Conservation (phyloP, 2,888 invertebrate genomes). For the Hipparchia sbordonii region DNA sequence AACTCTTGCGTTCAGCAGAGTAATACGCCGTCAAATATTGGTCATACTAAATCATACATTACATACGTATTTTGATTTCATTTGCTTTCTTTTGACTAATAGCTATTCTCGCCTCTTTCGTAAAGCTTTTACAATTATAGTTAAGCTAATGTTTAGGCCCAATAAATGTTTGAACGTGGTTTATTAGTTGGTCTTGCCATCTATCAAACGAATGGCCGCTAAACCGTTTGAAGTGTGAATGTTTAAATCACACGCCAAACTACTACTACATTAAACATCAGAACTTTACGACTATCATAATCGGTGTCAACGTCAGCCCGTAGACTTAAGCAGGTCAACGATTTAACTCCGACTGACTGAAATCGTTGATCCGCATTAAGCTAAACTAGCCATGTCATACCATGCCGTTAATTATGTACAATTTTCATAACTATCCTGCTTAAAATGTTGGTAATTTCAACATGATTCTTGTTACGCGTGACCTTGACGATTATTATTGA, state of each 20-base stretch:
- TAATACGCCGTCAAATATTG: too few relatives aligned
- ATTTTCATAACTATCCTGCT: too few relatives aligned
- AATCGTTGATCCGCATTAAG: neutral
- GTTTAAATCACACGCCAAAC: slow-evolving; percentile 21
- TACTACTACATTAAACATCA: slow-evolving; percentile 20
- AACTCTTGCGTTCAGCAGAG: too few relatives aligned
- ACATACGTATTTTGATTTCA: too few relatives aligned
- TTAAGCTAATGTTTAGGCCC: slow-evolving; percentile 16
- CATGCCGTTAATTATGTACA: too few relatives aligned
- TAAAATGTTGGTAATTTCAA: too few relatives aligned
- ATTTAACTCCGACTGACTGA: neutral
- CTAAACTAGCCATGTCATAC: neutral
- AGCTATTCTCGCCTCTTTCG: neutral
- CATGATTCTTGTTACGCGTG: too few relatives aligned
- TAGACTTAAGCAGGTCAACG: slow-evolving; percentile 39
- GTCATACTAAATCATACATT: too few relatives aligned
- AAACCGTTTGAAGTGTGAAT: slow-evolving; percentile 32
- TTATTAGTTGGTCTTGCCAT: slow-evolving; percentile 12
- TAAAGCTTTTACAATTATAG: slow-evolving; percentile 1
- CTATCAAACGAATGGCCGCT: slow-evolving; percentile 21
- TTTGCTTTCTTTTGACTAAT: too few relatives aligned
- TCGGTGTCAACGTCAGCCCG: slow-evolving; percentile 56
- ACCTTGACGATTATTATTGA: neutral
- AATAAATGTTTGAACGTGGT: neutral
- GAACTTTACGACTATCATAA: slow-evolving; percentile 32